A percentile compares a stretch with the other conserved stretches of the same genome.
Conservation (phyloP, 2,797 vertebrate genomes). For the Falco peregrinus region DNA sequence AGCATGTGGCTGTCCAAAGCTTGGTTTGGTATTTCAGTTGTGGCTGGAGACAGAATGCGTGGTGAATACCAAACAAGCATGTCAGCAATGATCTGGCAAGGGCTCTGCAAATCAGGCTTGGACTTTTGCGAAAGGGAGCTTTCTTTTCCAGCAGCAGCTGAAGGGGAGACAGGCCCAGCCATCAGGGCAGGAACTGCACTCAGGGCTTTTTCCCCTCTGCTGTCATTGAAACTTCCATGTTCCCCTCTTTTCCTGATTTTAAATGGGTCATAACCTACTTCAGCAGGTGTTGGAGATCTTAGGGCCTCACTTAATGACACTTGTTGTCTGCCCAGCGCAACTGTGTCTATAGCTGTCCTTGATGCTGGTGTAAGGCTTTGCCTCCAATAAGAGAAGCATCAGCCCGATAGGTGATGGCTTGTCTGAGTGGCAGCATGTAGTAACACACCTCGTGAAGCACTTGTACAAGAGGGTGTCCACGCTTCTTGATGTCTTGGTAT, state of each 20-base stretch:
- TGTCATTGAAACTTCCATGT: background rate
- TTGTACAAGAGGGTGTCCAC: accelerated
- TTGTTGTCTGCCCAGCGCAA: background rate
- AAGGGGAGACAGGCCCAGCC: background rate
- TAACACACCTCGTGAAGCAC: background rate
- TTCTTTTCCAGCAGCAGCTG: background rate
- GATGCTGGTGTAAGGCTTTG: accelerated
- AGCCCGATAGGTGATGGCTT: no score
- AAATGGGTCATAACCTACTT: background rate
- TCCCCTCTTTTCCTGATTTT: background rate
- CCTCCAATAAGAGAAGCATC: background rate
- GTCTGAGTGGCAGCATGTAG: background rate
- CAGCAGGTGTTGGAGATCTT: background rate
- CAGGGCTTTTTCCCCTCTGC: background rate
- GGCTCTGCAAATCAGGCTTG: background rate
- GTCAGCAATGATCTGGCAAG: background rate
- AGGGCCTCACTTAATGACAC: background rate
- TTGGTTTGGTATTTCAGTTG: background rate
- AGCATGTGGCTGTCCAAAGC: background rate
- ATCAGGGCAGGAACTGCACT: background rate
- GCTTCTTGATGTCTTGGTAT: background rate
- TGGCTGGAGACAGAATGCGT: background rate
- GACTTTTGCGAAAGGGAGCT: background rate
- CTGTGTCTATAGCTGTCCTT: background rate
- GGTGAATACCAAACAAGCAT: background rate